Evolutionary conservation across 2,113 vertebrate genomes (phyloP), one percentile per base, ranked within the genome.

Genomic region (Odocoileus virginianus): DNA sequence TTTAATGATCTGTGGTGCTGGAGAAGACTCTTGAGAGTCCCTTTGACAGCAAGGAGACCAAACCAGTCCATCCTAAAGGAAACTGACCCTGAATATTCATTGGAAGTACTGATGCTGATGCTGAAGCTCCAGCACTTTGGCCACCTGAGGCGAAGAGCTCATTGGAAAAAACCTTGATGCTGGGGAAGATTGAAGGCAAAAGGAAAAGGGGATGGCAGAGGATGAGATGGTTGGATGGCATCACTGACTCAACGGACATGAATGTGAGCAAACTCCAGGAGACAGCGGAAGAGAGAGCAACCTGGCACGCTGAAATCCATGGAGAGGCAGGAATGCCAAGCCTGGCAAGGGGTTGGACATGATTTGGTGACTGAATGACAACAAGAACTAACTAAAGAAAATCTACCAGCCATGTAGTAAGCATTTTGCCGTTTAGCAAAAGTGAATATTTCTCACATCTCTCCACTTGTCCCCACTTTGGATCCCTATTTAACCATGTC

Each of bases 391-490:
- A 43, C 12, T 43, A 25, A 25, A 76, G 71, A 76, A 76, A 76
- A 27, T 76, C 47, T 61, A 10, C 76, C 67, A 55, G 9, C 67
- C 64, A 30, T 79, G 40, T 78, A 81, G 50, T 87, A 92, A 89
- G 87, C 21, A 14, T 71, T 71, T 71, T 23, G 19, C n/a, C n/a
- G 2, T 85, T 71, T 47, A 89, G 45, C 47, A 95, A 96, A 95
- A 28, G 47, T 67, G 36, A 96, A 43, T 89, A 78, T 91, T 93
- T 87, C 67, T 93, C 89, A 50, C 17, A 55, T 93, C 17, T 33
- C 55, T 93, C 61, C 21, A 76, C 21, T 55, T 91, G 50, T 78
- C 86, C 33, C 87, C 43, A 64, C 11, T 93, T 78, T 87, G 45
- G 52, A 96, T 57, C 60, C 84, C 50, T 95, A 17, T 91, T 54